Conservation (phyloP, 2,888 invertebrate genomes). For the Cylloceria caligata region DNA sequence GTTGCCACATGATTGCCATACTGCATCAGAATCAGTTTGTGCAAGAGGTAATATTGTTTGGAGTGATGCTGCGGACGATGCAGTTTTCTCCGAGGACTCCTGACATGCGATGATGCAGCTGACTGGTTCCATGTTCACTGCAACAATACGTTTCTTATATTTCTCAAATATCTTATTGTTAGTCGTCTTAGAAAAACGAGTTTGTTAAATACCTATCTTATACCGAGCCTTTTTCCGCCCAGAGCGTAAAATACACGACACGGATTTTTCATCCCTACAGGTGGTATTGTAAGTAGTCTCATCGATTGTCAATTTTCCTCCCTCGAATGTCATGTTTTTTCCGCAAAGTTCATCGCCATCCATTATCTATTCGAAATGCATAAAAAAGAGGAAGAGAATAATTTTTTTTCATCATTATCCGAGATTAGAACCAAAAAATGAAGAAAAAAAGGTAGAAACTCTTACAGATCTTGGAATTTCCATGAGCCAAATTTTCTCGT, state of each 20-base stretch:
- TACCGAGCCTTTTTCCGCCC: conserved; percentile 63
- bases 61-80: no score
- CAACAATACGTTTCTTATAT: conserved; percentile 1
- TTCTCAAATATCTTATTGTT: conserved; percentile 6
- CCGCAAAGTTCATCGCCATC: conserved; percentile 61
- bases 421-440: neutral
- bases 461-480: conserved; percentile 73
- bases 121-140: conserved; percentile 65
- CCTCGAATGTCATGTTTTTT: conserved; percentile 65
- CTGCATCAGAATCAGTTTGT: neutral
- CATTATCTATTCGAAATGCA: conserved; percentile 19
- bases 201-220: conserved; percentile 67
- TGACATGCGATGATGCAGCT: conserved; percentile 63
- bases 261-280: conserved; percentile 44
- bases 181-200: neutral
- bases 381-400: conserved; percentile 16
- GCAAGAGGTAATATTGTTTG: neutral
- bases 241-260: conserved; percentile 69
- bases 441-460: neutral
- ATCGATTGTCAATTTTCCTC: conserved; percentile 68
- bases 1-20: neutral
- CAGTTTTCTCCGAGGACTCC: neutral
- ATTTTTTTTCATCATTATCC: no score
- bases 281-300: conserved; percentile 64
- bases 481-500: conserved; percentile 73